Percentiles rank a stretch among this genome's conserved stretches.
phyloP scores from a whole-genome alignment of 2,888 invertebrate genomes.

The Phortica magna region DNA sequence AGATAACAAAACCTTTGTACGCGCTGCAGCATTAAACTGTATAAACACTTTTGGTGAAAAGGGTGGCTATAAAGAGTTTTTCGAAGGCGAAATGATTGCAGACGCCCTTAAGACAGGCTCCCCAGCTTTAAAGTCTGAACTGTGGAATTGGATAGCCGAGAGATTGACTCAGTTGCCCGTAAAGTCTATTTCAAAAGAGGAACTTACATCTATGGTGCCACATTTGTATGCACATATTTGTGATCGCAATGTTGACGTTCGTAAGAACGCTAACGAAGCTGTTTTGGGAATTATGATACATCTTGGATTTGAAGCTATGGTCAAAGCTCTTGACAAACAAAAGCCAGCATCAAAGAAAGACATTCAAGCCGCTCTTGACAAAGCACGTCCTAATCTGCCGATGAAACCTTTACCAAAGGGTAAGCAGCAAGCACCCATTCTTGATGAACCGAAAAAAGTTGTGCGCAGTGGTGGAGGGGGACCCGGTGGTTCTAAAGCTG shows the following conservation, averaged over 20 bases:
- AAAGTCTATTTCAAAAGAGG: constrained; percentile 89
- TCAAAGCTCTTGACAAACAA: constrained; percentile 77
- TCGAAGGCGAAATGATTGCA: constrained; percentile 92
- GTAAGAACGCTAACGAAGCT: constrained; percentile 93
- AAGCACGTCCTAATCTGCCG: constrained; percentile 90
- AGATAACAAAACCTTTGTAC: constrained; percentile 88
- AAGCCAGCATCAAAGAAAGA: constrained; percentile 87
- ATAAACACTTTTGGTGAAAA: constrained; percentile 91
- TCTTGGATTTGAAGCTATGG: constrained; percentile 83
- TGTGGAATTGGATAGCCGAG: constrained; percentile 92
- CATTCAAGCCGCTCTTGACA: constrained; percentile 89
- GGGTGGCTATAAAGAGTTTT: constrained; percentile 88
- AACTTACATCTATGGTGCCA: constrained; percentile 87
- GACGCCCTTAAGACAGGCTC: constrained; percentile 93
- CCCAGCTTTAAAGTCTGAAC: constrained; percentile 87
- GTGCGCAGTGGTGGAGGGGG: constrained; percentile 65
- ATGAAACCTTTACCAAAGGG: constrained; percentile 86
- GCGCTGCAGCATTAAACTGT: constrained; percentile 88
- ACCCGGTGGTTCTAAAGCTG: constrained; percentile 34
- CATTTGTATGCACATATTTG: constrained; percentile 90
- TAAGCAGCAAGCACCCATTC: constrained; percentile 80
- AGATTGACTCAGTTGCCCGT: constrained; percentile 85
- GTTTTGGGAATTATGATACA: constrained; percentile 96
- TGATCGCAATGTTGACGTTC: constrained; percentile 93
- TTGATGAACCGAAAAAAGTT: constrained; percentile 79